phyloP scores from a whole-genome alignment of 2,113 vertebrate genomes.

The Gambusia holbrooki region DNA sequence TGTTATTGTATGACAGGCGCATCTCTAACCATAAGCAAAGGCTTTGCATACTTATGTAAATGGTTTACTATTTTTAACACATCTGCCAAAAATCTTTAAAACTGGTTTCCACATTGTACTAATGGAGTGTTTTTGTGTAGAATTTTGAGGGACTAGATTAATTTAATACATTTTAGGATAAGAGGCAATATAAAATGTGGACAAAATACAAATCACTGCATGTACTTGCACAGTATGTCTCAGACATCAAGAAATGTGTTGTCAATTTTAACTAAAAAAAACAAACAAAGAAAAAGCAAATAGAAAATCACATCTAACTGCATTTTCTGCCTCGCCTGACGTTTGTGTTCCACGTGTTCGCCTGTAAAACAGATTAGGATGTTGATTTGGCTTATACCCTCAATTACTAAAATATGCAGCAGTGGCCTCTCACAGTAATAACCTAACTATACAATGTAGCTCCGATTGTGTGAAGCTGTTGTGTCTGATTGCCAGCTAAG shows the following conservation, averaged over 20 bases:
- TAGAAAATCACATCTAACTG: not conserved
- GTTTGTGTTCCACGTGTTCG: not conserved
- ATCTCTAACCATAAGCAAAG: too few relatives aligned
- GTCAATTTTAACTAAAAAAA: not conserved
- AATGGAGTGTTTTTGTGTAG: too few relatives aligned
- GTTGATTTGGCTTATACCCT: not conserved
- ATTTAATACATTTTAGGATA: too few relatives aligned
- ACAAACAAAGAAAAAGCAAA: too few relatives aligned
- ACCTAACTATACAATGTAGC: slow-evolving; percentile 3
- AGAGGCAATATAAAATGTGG: too few relatives aligned
- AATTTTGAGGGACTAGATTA: too few relatives aligned
- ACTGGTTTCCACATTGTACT: too few relatives aligned
- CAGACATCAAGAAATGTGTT: not conserved
- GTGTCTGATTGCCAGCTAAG: slow-evolving; percentile 37
- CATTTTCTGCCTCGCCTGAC: not conserved
- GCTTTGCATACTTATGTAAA: too few relatives aligned
- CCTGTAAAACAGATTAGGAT: not conserved
- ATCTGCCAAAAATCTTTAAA: too few relatives aligned
- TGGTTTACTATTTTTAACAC: too few relatives aligned
- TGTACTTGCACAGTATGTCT: not conserved
- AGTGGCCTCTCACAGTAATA: not conserved
- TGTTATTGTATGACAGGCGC: too few relatives aligned
- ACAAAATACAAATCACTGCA: too few relatives aligned
- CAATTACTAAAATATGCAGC: not conserved
- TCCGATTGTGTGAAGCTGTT: slow-evolving; percentile 33